Conservation (phyloP, 2,113 vertebrate genomes). For the Fukomys damarensis region DNA sequence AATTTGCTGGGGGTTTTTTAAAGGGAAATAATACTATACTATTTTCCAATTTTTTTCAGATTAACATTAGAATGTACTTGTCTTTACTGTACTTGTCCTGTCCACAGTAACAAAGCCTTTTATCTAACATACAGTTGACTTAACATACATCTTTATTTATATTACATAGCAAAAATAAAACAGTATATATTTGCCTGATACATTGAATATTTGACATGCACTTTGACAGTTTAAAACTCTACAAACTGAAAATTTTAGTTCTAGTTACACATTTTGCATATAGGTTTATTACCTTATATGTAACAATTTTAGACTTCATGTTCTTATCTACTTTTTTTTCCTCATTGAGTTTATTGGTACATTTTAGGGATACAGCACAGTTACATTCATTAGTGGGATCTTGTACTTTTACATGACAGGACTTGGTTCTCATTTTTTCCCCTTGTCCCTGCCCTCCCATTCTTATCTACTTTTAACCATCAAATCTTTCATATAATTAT, state of each 20-base stretch:
- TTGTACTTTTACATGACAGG: no score
- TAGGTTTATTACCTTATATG: background rate
- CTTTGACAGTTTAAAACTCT: background rate
- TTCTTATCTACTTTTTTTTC: background rate
- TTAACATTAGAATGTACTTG: no score
- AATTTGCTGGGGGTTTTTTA: background rate
- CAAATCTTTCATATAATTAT: background rate
- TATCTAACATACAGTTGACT: background rate
- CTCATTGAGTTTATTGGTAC: no score
- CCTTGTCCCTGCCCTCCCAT: no score
- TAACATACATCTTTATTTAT: background rate
- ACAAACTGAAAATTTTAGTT: background rate
- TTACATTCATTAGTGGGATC: no score
- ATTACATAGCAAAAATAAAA: background rate
- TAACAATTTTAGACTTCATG: background rate
- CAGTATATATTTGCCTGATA: background rate
- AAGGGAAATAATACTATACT: no score
- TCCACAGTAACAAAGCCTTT: background rate
- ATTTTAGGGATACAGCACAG: no score
- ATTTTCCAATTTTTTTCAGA: no score
- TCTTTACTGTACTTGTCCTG: no score
- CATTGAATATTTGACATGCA: background rate
- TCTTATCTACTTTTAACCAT: background rate
- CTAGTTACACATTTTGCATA: background rate
- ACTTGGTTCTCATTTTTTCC: no score